Percentiles rank a stretch among this genome's conserved stretches.
Conservation (phyloP, 1,140 invertebrate genomes). For the Antheraea pernyi region DNA sequence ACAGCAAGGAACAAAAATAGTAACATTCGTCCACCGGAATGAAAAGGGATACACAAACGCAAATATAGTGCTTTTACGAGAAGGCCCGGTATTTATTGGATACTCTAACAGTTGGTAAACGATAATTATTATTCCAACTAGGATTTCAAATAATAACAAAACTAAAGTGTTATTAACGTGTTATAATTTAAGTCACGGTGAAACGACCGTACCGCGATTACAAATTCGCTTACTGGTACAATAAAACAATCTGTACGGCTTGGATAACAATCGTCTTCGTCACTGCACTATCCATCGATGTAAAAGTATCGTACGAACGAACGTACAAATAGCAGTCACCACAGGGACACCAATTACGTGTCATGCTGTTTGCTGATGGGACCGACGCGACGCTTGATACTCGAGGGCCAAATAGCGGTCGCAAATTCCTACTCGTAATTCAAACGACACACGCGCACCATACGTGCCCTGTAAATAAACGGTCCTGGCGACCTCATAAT, state of each 20-base stretch:
- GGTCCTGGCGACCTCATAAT: slow-evolving; percentile 68
- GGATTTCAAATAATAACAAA: too few relatives aligned
- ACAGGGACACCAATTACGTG: slow-evolving; percentile 57
- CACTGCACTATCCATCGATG: slow-evolving; percentile 49
- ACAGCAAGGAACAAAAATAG: slow-evolving; percentile 35
- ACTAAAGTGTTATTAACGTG: too few relatives aligned
- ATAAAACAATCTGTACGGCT: slow-evolving; percentile 49
- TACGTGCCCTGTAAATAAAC: slow-evolving; percentile 64
- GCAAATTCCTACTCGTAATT: slow-evolving; percentile 77
- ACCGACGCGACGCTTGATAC: slow-evolving; percentile 34
- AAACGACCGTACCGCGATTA: slow-evolving; percentile 60
- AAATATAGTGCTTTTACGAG: slow-evolving; percentile 10
- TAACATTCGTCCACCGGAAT: slow-evolving; percentile 31
- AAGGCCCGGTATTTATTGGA: not conserved
- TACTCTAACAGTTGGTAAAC: not conserved
- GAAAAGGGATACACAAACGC: slow-evolving; percentile 13
- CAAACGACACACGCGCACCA: slow-evolving; percentile 59
- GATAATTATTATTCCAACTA: not conserved
- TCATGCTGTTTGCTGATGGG: slow-evolving; percentile 48
- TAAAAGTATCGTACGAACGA: slow-evolving; percentile 43
- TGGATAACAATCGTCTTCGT: slow-evolving; percentile 56
- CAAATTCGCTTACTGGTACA: slow-evolving; percentile 65
- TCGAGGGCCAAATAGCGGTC: slow-evolving; percentile 72
- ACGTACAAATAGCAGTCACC: slow-evolving; percentile 41
- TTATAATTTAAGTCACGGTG: slow-evolving; percentile 24